Percentiles rank a stretch among this genome's conserved stretches.
Conservation (phyloP, 1,140 invertebrate genomes). For the Araneus ventricosus region DNA sequence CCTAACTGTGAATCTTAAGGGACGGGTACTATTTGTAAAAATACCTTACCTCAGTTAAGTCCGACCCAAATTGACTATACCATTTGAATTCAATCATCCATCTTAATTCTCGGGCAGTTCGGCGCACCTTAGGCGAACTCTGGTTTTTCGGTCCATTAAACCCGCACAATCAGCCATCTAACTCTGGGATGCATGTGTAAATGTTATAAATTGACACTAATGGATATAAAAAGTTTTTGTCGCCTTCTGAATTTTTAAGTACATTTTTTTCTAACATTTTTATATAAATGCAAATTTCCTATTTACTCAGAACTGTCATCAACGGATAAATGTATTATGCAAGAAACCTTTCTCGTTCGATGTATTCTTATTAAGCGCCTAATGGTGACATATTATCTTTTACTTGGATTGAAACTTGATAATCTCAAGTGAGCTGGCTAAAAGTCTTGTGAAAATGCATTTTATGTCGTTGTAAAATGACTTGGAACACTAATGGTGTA, state of each 20-base stretch:
- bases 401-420: conserved; percentile 10
- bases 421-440: not conserved
- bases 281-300: not conserved
- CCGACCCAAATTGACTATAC: too few relatives aligned
- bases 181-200: too few relatives aligned
- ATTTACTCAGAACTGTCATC: not conserved
- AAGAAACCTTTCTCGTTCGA: not conserved
- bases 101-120: too few relatives aligned
- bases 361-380: not conserved
- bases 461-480: not conserved
- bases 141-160: too few relatives aligned
- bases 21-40: too few relatives aligned
- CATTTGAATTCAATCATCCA: too few relatives aligned
- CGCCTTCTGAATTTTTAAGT: not conserved
- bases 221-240: too few relatives aligned
- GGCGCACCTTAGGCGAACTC: too few relatives aligned
- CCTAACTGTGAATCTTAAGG: too few relatives aligned
- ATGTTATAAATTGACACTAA: too few relatives aligned
- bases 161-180: too few relatives aligned
- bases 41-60: too few relatives aligned
- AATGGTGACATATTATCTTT: conserved; percentile 30
- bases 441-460: not conserved
- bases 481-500: not conserved
- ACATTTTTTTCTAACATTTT: not conserved
- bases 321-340: not conserved